Conservation (phyloP, 64 coral and sea anemone genomes). For the Montipora cactus region DNA sequence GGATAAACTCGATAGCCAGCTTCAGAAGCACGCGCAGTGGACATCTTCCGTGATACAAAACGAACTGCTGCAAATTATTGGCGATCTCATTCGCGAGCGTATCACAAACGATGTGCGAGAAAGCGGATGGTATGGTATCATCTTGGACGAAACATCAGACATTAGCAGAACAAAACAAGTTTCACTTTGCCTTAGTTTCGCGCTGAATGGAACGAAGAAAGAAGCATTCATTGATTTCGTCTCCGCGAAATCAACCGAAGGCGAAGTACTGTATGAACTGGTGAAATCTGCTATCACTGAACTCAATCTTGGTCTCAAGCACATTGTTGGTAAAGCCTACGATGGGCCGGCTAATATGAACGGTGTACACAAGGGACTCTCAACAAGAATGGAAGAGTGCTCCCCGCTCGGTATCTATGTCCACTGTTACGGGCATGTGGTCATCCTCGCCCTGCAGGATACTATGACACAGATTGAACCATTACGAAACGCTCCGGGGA, state of each 20-base stretch:
- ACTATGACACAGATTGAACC: slow-evolving; percentile 24
- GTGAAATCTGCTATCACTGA: background rate
- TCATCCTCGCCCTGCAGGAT: slow-evolving; percentile 46
- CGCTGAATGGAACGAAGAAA: too few species aligned
- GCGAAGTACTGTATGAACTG: too few species aligned
- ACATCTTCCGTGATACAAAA: slow-evolving; percentile 14
- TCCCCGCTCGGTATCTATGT: slow-evolving; percentile 15
- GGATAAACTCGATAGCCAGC: slow-evolving; percentile 36
- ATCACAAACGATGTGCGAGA: slow-evolving; percentile 13
- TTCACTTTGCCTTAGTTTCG: too few species aligned
- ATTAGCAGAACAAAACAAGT: too few species aligned
- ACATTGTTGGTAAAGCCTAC: slow-evolving; percentile 52
- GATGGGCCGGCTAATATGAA: slow-evolving; percentile 21
- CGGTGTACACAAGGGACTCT: slow-evolving; percentile 33
- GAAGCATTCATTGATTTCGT: too few species aligned
- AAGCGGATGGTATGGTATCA: slow-evolving; percentile 38
- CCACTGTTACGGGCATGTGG: slow-evolving; percentile 44
- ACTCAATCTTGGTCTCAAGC: slow-evolving; percentile 24
- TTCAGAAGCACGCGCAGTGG: background rate
- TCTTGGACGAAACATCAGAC: background rate
- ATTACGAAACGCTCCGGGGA: slow-evolving; percentile 8
- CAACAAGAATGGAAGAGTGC: slow-evolving; percentile 21
- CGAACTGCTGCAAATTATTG: slow-evolving; percentile 30
- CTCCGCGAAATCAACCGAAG: too few species aligned
- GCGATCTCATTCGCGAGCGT: slow-evolving; percentile 12